phyloP scores from a whole-genome alignment of 1,140 invertebrate species.

The Maconellicoccus hirsutus region DNA sequence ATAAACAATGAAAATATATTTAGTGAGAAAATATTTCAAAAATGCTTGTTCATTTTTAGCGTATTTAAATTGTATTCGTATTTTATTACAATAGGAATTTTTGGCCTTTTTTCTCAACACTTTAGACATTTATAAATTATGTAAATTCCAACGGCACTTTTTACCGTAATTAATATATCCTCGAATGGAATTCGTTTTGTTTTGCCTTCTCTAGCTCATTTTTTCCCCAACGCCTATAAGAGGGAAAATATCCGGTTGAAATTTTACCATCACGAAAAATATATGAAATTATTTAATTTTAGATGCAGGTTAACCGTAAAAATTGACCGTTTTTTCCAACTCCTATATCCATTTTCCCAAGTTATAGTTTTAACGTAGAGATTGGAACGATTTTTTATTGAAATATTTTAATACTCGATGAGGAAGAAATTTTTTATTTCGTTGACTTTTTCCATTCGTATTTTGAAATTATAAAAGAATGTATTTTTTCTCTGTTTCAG shows the following conservation, averaged over 20 bases:
- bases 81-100: background rate
- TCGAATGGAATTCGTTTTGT: background rate
- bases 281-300: background rate
- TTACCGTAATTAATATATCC: background rate
- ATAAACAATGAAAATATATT: background rate
- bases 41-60: background rate
- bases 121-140: background rate
- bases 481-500: background rate
- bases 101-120: background rate
- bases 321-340: no score
- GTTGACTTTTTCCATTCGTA: no score
- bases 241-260: no score
- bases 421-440: no score
- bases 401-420: no score
- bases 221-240: background rate
- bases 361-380: no score
- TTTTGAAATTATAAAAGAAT: no score
- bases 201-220: background rate
- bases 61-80: background rate
- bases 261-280: background rate
- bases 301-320: no score
- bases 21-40: slow-evolving; percentile 5
- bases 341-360: no score
- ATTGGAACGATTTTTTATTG: no score
- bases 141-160: slow-evolving; percentile 4